These are phyloP conservation scores for Alligator sinensis DNA, from an alignment of 2,113 vertebrate species.

Conservation along the genomic window DNA sequence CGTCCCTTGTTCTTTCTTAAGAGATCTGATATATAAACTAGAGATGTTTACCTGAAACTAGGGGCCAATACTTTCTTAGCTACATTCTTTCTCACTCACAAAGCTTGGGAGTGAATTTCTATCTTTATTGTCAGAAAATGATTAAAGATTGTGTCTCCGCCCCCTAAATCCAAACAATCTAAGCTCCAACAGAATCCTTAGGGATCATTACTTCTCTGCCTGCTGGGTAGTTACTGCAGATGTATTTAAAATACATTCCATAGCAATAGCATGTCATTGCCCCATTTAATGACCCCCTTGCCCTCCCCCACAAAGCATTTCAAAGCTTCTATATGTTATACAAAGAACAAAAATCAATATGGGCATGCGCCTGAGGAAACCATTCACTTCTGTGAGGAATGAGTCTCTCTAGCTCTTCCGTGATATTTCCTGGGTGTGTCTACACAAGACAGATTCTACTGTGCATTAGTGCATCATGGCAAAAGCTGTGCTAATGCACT, in stretches of 20 bases:
- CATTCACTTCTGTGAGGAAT: not conserved
- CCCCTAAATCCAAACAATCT: not conserved
- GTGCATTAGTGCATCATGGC: too few relatives aligned
- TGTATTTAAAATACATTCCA: not conserved
- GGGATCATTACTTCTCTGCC: not conserved
- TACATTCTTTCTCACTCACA: too few relatives aligned
- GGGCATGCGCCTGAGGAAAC: not conserved
- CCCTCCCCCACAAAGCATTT: not conserved
- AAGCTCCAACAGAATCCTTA: not conserved
- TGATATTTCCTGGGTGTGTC: too few relatives aligned
- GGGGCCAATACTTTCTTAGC: too few relatives aligned
- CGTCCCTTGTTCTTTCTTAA: not conserved
- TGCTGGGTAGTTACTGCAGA: not conserved
- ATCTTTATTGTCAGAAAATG: too few relatives aligned
- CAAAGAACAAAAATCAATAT: not conserved
- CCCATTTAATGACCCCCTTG: not conserved
- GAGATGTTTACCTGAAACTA: too few relatives aligned
- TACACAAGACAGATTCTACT: too few relatives aligned
- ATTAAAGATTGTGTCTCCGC: not conserved
- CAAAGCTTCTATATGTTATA: not conserved
- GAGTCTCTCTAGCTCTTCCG: not conserved
- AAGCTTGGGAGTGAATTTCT: too few relatives aligned
- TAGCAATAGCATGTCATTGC: not conserved
- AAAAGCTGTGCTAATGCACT: too few relatives aligned
- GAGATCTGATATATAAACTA: too few relatives aligned